These are phyloP conservation scores for Malaclemys terrapin DNA, from an alignment of 2,113 vertebrate genomes.

Conservation along the genomic window DNA sequence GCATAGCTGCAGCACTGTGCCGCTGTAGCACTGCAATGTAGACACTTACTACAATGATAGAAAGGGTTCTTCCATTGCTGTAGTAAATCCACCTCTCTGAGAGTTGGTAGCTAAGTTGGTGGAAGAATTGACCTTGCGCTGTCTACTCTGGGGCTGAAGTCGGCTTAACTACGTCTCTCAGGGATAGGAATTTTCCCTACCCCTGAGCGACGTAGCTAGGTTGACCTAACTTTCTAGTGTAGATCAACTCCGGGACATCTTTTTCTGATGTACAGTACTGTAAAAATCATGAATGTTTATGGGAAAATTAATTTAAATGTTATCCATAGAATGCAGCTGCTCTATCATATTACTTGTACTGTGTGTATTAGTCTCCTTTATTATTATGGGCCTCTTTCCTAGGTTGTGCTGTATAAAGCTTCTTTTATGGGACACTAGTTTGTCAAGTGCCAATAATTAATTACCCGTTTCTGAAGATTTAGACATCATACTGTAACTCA, in stretches of 20 bases:
- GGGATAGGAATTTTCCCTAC: not conserved
- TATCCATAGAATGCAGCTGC: conserved; percentile 31
- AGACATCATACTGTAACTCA: conserved; percentile 23
- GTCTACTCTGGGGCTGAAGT: not conserved
- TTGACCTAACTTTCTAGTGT: not conserved
- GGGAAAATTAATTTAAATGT: conserved; percentile 61
- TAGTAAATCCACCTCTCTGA: not conserved
- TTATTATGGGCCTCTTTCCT: conserved; percentile 3
- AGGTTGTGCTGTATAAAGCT: not conserved
- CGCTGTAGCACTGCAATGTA: not conserved
- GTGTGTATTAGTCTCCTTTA: conserved; percentile 52
- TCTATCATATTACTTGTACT: conserved; percentile 33
- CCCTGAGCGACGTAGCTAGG: not conserved
- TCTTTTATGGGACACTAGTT: conserved; percentile 30
- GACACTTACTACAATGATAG: not conserved
- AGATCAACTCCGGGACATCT: not conserved
- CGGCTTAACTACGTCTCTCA: not conserved
- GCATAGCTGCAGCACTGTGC: not conserved
- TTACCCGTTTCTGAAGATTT: conserved; percentile 43
- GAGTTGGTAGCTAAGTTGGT: not conserved
- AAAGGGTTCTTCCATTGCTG: not conserved
- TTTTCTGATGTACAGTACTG: conserved; percentile 35
- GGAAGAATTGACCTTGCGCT: not conserved
- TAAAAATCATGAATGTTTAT: conserved; percentile 43
- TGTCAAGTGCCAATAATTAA: conserved; percentile 63